These are phyloP conservation scores for Bactericera cockerelli DNA, from an alignment of 1,140 invertebrate genomes.

Conservation along the genomic window DNA sequence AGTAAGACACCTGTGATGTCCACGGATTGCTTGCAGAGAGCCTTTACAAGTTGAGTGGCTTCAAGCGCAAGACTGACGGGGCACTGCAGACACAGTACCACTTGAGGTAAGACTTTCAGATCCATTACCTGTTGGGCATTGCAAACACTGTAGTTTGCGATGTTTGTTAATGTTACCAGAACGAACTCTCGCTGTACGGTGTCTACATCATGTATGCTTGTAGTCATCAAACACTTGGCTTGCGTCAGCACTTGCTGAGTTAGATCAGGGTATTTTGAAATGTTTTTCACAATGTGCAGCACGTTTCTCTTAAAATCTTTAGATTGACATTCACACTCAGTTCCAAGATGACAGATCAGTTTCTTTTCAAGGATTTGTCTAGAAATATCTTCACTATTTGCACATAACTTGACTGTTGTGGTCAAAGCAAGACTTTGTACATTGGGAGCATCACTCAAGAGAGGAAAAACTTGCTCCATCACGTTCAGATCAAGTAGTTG, in stretches of 20 bases:
- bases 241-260: not conserved
- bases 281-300: not conserved
- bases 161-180: conserved; percentile 1
- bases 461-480: not conserved
- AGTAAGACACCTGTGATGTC: not conserved
- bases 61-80: not conserved
- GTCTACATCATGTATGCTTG: not conserved
- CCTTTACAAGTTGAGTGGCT: not conserved
- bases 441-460: not conserved
- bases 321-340: not conserved
- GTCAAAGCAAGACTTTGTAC: not conserved
- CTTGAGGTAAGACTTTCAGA: not conserved
- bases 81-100: not conserved
- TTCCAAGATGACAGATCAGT: not conserved
- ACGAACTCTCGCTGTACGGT: not conserved
- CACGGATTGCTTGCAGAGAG: not conserved
- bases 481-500: conserved; percentile 4
- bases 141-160: not conserved
- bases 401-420: not conserved
- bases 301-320: not conserved
- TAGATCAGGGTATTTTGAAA: not conserved
- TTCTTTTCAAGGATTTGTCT: not conserved
- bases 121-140: not conserved
- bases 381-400: not conserved
- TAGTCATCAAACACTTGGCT: not conserved